Conservation (phyloP, 2,113 vertebrate species). For the Solenodon paradoxus region DNA sequence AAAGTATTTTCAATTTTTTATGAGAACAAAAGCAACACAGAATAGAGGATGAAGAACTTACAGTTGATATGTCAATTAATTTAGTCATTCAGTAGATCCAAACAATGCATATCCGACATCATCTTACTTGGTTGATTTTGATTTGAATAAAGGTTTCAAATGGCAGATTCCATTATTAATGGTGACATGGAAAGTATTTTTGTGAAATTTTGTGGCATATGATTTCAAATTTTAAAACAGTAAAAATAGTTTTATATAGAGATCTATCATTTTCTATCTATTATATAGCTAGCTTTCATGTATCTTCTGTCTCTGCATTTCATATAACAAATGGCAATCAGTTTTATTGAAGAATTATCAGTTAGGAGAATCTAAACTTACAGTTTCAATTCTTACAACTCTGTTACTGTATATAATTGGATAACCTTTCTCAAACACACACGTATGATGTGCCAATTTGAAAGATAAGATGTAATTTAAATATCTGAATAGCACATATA, state of each 20-base stretch:
- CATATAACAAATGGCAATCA: background rate
- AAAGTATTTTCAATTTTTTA: too few relatives aligned
- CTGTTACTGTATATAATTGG: background rate
- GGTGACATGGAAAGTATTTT: background rate
- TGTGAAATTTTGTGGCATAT: background rate
- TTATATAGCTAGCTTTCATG: too few relatives aligned
- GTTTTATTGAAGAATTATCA: background rate
- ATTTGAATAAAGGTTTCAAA: background rate
- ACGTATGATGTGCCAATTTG: background rate
- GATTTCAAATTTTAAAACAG: background rate
- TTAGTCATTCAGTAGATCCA: background rate
- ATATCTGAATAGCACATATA: background rate
- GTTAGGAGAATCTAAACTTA: background rate
- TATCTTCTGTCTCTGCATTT: too few relatives aligned
- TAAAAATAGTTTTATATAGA: background rate
- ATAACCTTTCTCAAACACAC: too few relatives aligned
- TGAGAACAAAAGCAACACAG: background rate
- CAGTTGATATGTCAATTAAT: background rate
- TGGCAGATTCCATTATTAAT: background rate
- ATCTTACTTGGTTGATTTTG: background rate
- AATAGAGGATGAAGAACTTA: background rate
- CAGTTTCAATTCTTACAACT: background rate
- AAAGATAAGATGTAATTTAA: background rate
- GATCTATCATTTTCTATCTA: too few relatives aligned
- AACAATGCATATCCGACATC: background rate